These are phyloP conservation scores for Harpalus rubripes DNA, from an alignment of 2,888 invertebrate genomes.

Conservation along the genomic window DNA sequence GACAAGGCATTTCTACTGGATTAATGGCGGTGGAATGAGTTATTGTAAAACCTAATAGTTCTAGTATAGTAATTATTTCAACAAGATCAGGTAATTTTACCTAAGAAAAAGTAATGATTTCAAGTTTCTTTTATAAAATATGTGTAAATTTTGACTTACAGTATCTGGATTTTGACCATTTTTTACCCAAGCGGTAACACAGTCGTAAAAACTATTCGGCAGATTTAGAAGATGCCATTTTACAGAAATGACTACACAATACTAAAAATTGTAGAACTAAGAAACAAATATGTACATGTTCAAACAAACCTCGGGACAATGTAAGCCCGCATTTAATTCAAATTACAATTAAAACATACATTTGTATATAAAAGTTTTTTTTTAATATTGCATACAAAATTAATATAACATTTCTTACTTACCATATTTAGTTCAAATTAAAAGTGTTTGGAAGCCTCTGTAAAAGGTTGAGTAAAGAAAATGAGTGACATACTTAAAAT, in stretches of 20 bases:
- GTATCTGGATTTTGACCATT: neutral
- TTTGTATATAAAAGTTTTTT: too few relatives aligned
- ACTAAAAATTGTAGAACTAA: neutral
- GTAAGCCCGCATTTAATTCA: neutral
- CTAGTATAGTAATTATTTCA: conserved; percentile 19
- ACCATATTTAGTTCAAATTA: too few relatives aligned
- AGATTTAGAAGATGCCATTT: neutral
- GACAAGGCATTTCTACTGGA: conserved; percentile 8
- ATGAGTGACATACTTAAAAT: too few relatives aligned
- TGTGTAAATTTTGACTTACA: neutral
- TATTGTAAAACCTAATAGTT: conserved; percentile 36
- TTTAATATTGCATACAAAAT: too few relatives aligned
- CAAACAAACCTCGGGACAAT: neutral
- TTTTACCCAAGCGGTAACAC: neutral
- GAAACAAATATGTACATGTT: neutral
- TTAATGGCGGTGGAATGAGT: neutral
- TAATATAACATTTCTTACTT: too few relatives aligned
- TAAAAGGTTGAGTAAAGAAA: too few relatives aligned
- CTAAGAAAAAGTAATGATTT: conserved; percentile 1
- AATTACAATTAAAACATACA: neutral
- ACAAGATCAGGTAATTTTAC: conserved; percentile 11
- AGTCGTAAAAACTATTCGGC: conserved; percentile 8
- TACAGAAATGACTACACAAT: neutral
- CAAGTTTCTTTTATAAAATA: too few relatives aligned
- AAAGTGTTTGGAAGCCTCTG: too few relatives aligned